Conservation (phyloP, 2,888 invertebrate species). For the Campaea margaritaria region DNA sequence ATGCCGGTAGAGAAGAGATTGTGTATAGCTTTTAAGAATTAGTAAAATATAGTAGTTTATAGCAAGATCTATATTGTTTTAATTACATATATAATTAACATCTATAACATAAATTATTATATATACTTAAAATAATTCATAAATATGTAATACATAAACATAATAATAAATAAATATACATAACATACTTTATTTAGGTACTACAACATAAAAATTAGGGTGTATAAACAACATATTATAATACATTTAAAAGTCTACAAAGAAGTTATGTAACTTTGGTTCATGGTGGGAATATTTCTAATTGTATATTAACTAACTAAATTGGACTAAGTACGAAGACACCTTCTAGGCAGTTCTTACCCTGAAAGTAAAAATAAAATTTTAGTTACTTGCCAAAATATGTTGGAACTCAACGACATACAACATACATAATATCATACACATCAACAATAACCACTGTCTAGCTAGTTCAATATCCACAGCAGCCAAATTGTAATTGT, state of each 20-base stretch:
- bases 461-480: too few species aligned
- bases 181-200: neutral
- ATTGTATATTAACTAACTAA: constrained; percentile 27
- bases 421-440: neutral
- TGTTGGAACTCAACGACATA: constrained; percentile 9
- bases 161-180: constrained; percentile 5
- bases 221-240: constrained; percentile 6
- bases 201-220: neutral
- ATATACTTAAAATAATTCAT: neutral
- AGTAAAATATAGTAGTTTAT: constrained; percentile 45
- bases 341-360: constrained; percentile 54
- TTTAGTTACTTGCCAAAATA: constrained; percentile 32
- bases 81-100: constrained; percentile 5
- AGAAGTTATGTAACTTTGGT: constrained; percentile 25
- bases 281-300: constrained; percentile 36
- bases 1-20: constrained; percentile 61
- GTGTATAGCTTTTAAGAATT: constrained; percentile 64
- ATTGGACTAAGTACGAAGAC: constrained; percentile 20
- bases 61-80: constrained; percentile 18
- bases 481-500: too few species aligned
- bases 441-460: too few species aligned
- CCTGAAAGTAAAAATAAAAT: constrained; percentile 59
- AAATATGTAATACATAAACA: constrained; percentile 14
- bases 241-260: constrained; percentile 11
- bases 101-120: constrained; percentile 9